phyloP scores from a whole-genome alignment of 2,888 invertebrate species.

The Gerris lacustris region DNA sequence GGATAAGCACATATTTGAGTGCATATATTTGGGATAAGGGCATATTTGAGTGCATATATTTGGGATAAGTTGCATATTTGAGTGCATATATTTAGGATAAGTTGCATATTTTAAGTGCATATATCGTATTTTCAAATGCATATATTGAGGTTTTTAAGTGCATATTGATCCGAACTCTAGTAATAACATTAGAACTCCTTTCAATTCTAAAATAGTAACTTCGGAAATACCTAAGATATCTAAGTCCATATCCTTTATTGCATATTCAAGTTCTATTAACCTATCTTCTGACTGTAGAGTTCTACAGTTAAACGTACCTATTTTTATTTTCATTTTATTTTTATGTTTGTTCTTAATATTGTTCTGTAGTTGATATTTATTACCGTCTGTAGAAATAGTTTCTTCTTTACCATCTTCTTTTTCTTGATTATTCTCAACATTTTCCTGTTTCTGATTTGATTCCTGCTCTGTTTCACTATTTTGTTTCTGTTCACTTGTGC shows the following conservation, averaged over 20 bases:
- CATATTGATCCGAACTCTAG: too few species aligned
- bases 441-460: neutral
- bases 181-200: neutral
- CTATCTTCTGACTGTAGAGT: neutral
- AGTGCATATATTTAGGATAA: too few species aligned
- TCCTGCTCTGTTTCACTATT: neutral
- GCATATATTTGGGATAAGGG: too few species aligned
- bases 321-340: neutral
- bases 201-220: neutral
- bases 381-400: neutral
- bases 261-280: slow-evolving; percentile 1
- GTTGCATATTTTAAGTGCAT: too few species aligned
- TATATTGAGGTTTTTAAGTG: too few species aligned
- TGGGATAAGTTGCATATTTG: too few species aligned
- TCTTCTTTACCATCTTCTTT: neutral
- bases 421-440: neutral
- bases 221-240: neutral
- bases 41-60: too few species aligned
- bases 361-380: neutral
- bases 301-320: neutral
- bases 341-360: neutral
- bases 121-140: too few species aligned
- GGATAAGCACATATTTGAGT: too few species aligned
- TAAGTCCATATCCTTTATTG: neutral
- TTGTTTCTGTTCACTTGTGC: neutral